Percentiles rank a stretch among this genome's conserved stretches.
Conservation (phyloP, 1,140 invertebrate genomes). For the Megathymus violae region DNA sequence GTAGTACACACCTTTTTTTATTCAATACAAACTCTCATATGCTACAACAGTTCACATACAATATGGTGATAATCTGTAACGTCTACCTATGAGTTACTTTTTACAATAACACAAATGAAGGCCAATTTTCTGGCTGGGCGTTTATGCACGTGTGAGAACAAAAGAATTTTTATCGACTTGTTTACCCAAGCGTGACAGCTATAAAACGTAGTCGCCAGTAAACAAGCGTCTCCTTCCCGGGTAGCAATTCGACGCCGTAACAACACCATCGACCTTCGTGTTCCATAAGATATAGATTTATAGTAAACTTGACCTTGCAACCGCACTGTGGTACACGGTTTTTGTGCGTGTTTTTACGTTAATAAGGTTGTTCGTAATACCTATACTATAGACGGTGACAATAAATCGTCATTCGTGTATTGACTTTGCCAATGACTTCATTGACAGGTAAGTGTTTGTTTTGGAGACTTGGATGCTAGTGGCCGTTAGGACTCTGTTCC, state of each 20-base stretch:
- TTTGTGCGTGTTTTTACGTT: background rate
- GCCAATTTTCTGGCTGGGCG: too few relatives aligned
- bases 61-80: too few relatives aligned
- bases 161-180: constrained; percentile 1
- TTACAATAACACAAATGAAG: too few relatives aligned
- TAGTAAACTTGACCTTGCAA: constrained; percentile 17
- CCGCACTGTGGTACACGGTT: background rate
- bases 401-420: background rate
- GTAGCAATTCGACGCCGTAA: constrained; percentile 11
- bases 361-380: background rate
- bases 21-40: too few relatives aligned
- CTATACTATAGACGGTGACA: background rate
- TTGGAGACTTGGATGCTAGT: too few relatives aligned
- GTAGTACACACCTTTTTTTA: too few relatives aligned
- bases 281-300: constrained; percentile 6
- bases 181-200: constrained; percentile 8
- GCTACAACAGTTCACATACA: too few relatives aligned
- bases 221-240: constrained; percentile 2
- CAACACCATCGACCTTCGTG: constrained; percentile 8
- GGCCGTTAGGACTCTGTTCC: too few relatives aligned
- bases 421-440: too few relatives aligned
- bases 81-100: too few relatives aligned
- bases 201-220: constrained; percentile 9
- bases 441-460: too few relatives aligned
- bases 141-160: too few relatives aligned